Conservation (phyloP, 2,888 invertebrate species). For the Cyaniris semiargus region DNA sequence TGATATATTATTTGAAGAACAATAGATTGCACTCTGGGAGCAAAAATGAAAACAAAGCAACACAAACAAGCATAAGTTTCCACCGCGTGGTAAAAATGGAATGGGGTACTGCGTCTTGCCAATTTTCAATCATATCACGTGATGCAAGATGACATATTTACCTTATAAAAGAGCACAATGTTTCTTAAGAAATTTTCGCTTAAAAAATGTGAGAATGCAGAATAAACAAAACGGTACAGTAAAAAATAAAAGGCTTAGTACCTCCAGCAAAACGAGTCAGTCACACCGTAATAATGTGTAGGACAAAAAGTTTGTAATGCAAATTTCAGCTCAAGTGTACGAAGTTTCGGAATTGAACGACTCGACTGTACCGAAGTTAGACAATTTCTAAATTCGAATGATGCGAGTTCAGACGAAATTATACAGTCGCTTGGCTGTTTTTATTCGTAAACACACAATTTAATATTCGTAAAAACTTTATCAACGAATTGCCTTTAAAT, state of each 20-base stretch:
- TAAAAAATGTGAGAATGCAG: background rate
- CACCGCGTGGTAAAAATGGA: no score
- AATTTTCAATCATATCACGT: no score
- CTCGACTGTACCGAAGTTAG: slow-evolving; percentile 29
- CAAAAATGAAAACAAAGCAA: no score
- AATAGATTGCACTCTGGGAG: no score
- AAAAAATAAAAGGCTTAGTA: slow-evolving; percentile 4
- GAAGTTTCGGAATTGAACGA: slow-evolving; percentile 26
- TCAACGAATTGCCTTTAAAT: background rate
- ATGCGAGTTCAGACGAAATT: slow-evolving; percentile 22
- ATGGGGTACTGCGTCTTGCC: no score
- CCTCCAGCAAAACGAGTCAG: background rate
- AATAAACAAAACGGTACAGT: background rate
- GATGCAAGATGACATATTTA: no score
- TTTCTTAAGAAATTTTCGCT: background rate
- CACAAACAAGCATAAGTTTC: no score
- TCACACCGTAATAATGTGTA: slow-evolving; percentile 28
- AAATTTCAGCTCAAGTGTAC: slow-evolving; percentile 32
- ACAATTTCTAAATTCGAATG: slow-evolving; percentile 33
- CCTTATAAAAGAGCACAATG: no score
- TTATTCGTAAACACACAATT: slow-evolving; percentile 13
- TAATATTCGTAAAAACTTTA: background rate
- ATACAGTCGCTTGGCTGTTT: slow-evolving; percentile 13
- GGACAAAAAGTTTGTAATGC: slow-evolving; percentile 32
- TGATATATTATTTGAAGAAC: no score